Evolutionary conservation across 1,140 invertebrate species (phyloP).

Genomic region (Procambarus virginalis): DNA sequence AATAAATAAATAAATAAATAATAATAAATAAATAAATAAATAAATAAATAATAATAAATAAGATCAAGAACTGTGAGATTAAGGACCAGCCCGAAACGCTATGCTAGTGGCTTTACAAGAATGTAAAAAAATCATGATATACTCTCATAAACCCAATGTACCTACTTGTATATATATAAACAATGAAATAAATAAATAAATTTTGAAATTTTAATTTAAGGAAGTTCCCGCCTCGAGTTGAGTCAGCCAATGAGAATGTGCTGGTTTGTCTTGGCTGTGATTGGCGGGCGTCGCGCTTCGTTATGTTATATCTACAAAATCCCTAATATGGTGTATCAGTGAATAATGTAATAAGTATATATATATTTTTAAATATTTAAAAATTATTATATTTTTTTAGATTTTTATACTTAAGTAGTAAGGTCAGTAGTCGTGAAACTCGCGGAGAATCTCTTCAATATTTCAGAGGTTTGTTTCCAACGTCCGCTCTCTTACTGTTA

Average conservation of each 20-base stretch:
- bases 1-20: too few species aligned
- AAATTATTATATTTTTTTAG: background rate
- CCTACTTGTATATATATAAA: too few species aligned
- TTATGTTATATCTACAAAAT: background rate
- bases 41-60: too few species aligned
- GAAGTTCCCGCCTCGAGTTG: background rate
- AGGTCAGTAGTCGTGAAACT: background rate
- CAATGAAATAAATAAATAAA: too few species aligned
- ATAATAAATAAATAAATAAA: too few species aligned
- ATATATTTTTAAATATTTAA: background rate
- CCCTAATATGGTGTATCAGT: background rate
- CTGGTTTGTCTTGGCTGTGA: background rate
- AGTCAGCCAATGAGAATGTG: background rate
- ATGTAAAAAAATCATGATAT: too few species aligned
- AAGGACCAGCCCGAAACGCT: too few species aligned
- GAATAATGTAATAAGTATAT: background rate
- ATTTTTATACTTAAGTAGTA: background rate
- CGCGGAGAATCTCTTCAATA: background rate
- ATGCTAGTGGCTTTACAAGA: too few species aligned
- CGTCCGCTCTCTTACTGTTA: constrained; percentile 23
- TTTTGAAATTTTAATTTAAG: too few species aligned
- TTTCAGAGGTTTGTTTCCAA: constrained; percentile 17
- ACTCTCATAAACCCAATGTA: too few species aligned
- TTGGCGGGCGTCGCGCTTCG: background rate
- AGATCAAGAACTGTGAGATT: too few species aligned